Percentiles rank a stretch among this genome's conserved stretches.
These are phyloP conservation scores for Amphibalanus amphitrite DNA, from an alignment of 1,140 invertebrate genomes.

Conservation along the genomic window DNA sequence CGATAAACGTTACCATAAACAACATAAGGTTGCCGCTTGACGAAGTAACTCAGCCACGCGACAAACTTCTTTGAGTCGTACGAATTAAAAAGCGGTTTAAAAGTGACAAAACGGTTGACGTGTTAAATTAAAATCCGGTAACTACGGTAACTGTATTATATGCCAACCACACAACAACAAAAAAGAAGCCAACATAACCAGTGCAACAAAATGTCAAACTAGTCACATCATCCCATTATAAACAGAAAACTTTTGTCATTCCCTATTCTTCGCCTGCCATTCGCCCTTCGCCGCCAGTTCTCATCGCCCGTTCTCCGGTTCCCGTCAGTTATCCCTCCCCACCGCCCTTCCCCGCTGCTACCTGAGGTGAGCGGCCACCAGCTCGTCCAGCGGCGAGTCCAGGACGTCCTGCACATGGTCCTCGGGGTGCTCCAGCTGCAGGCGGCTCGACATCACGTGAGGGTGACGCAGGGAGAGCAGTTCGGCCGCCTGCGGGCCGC, in stretches of 20 bases:
- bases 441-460: constrained; percentile 48
- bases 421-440: constrained; percentile 49
- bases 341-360: constrained; percentile 18
- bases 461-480: constrained; percentile 56
- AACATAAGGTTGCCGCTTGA: too few relatives aligned
- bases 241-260: neutral
- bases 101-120: too few relatives aligned
- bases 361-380: constrained; percentile 62
- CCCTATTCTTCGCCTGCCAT: neutral
- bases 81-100: too few relatives aligned
- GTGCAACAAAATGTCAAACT: neutral
- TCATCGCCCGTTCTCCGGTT: too few relatives aligned
- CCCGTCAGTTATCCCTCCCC: too few relatives aligned
- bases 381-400: constrained; percentile 53
- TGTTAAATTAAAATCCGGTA: too few relatives aligned
- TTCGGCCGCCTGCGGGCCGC: constrained; percentile 18
- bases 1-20: too few relatives aligned
- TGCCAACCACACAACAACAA: too few relatives aligned
- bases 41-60: too few relatives aligned
- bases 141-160: too few relatives aligned
- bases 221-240: neutral
- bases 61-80: too few relatives aligned
- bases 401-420: constrained; percentile 48
- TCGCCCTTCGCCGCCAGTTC: neutral
- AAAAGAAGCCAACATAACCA: neutral